Evolutionary conservation across 2,888 invertebrate genomes (phyloP).

Genomic region (Perizoma affinitatum): DNA sequence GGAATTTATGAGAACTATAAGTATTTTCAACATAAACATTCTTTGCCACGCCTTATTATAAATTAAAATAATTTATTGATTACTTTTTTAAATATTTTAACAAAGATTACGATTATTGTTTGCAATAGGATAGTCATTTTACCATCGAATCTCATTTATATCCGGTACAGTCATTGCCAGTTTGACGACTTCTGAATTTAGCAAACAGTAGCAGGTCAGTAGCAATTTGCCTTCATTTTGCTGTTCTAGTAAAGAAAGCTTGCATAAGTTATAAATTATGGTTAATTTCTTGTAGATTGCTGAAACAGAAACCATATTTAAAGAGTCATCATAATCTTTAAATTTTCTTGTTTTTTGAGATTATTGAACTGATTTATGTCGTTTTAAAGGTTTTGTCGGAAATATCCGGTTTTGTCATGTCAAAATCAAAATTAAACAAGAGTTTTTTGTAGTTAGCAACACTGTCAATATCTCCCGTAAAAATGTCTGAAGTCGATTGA

Average conservation of each 20-base stretch:
- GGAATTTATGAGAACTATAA: constrained; percentile 58
- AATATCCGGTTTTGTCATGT: constrained; percentile 24
- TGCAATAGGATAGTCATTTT: constrained; percentile 1
- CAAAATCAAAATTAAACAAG: background rate
- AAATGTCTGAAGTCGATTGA: constrained; percentile 76
- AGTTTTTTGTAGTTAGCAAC: constrained; percentile 45
- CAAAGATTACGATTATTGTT: background rate
- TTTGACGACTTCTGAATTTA: constrained; percentile 81
- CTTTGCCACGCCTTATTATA: background rate
- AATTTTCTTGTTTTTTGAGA: too few relatives aligned
- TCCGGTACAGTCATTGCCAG: constrained; percentile 76
- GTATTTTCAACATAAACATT: background rate
- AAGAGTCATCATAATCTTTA: background rate
- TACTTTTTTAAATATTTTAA: background rate
- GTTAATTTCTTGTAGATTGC: background rate
- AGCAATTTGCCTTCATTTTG: constrained; percentile 3
- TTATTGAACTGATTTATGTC: too few relatives aligned
- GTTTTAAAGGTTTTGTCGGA: constrained; percentile 16
- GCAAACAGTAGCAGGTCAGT: constrained; percentile 58
- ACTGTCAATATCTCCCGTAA: constrained; percentile 61
- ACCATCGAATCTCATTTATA: constrained; percentile 43
- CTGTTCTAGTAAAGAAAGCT: too few relatives aligned
- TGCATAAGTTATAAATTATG: too few relatives aligned
- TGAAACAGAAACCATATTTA: background rate
- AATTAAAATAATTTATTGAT: background rate